Evolutionary conservation across 2,797 vertebrate species (phyloP).

Genomic region (Limosa lapponica): DNA sequence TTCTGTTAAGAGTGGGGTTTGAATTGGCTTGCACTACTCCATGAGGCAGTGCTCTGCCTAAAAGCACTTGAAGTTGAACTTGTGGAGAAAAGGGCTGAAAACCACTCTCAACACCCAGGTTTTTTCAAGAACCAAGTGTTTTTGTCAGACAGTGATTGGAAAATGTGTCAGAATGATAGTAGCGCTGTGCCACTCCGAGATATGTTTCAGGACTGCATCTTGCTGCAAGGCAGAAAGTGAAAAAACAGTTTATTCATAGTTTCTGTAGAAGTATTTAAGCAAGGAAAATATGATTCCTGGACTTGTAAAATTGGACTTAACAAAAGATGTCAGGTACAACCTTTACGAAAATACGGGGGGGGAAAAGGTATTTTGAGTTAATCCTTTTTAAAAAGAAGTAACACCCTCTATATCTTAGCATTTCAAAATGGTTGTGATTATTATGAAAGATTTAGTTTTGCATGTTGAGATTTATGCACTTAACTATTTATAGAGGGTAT

Average conservation of each 20-base stretch:
- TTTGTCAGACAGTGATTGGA: not conserved
- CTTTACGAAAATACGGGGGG: not conserved
- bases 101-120: not conserved
- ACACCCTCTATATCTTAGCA: rapidly evolving
- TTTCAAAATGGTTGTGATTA: not conserved
- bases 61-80: not conserved
- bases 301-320: not conserved
- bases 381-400: not conserved
- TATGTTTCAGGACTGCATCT: not conserved
- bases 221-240: not conserved
- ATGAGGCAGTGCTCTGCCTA: not conserved
- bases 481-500: not conserved
- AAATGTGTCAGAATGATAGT: not conserved
- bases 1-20: not conserved
- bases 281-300: not conserved
- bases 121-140: not conserved
- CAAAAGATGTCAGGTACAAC: not conserved
- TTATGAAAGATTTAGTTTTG: not conserved
- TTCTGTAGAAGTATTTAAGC: not conserved
- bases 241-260: not conserved
- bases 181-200: not conserved
- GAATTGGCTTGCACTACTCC: not conserved
- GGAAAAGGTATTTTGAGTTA: not conserved
- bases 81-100: not conserved
- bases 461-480: not conserved